A percentile compares a stretch with the other conserved stretches of the same genome.
phyloP scores from a whole-genome alignment of 2,113 vertebrate species.

The Sminthopsis crassicaudata region DNA sequence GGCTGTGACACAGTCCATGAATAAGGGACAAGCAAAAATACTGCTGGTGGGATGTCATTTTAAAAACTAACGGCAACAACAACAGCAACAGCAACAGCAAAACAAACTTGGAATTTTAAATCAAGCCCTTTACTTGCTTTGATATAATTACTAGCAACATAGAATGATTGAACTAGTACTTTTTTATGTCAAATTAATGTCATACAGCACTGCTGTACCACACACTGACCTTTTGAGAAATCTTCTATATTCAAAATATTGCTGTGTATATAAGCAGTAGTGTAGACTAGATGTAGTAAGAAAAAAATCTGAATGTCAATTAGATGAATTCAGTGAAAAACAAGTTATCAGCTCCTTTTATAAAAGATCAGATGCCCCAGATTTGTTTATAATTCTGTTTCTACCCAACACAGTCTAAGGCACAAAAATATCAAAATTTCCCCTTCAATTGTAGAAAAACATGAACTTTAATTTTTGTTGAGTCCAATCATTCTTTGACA shows the following conservation, averaged over 20 bases:
- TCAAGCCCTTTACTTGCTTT: neutral
- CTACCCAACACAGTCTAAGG: conserved; percentile 20
- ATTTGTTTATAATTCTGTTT: conserved; percentile 20
- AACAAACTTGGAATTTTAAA: conserved; percentile 39
- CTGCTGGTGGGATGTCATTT: neutral
- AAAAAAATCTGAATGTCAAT: conserved; percentile 56
- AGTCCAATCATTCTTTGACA: neutral
- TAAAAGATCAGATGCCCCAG: conserved; percentile 43
- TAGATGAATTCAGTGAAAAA: conserved; percentile 43
- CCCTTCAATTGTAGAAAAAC: neutral
- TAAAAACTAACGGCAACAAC: conserved; percentile 25
- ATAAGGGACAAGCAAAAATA: neutral
- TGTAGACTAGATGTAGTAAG: conserved; percentile 20
- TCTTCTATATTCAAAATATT: conserved; percentile 47
- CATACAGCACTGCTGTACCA: neutral
- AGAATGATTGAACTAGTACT: neutral
- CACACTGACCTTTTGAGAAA: conserved; percentile 30
- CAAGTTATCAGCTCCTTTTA: conserved; percentile 36
- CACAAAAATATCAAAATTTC: neutral
- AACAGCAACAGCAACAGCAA: too few relatives aligned
- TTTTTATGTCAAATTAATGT: conserved; percentile 14
- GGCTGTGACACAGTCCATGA: neutral
- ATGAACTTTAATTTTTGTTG: neutral
- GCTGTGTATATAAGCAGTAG: neutral
- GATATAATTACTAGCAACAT: neutral